phyloP scores from a whole-genome alignment of 2,888 invertebrate genomes.

The Rhagonycha fulva region DNA sequence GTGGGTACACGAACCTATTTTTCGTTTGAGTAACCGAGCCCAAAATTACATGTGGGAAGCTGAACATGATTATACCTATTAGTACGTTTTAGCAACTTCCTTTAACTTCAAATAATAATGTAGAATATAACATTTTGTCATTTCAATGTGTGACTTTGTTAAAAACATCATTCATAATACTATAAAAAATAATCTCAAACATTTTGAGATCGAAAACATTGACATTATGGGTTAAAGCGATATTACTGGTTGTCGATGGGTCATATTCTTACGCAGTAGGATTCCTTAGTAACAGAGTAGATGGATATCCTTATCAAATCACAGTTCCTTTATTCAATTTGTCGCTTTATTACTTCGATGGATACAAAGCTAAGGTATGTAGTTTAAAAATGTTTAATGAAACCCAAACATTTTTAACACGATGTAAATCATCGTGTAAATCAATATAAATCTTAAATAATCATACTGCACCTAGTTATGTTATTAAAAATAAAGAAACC shows the following conservation, averaged over 20 bases:
- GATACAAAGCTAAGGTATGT: constrained; percentile 40
- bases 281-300: constrained; percentile 58
- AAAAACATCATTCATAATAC: neutral
- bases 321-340: constrained; percentile 45
- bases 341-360: constrained; percentile 46
- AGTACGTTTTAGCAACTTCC: no score
- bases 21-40: no score
- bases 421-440: no score
- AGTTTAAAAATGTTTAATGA: no score
- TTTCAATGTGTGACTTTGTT: neutral
- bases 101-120: no score
- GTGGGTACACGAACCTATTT: no score
- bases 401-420: neutral
- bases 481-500: no score
- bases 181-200: neutral
- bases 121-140: no score
- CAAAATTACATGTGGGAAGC: no score
- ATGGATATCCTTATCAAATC: constrained; percentile 54
- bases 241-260: constrained; percentile 34
- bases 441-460: no score
- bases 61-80: no score
- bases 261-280: constrained; percentile 60
- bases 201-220: neutral
- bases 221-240: neutral
- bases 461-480: no score